Conservation (phyloP, 35 echinoderm and acorn worm genomes). For the Ptychodera flava region DNA sequence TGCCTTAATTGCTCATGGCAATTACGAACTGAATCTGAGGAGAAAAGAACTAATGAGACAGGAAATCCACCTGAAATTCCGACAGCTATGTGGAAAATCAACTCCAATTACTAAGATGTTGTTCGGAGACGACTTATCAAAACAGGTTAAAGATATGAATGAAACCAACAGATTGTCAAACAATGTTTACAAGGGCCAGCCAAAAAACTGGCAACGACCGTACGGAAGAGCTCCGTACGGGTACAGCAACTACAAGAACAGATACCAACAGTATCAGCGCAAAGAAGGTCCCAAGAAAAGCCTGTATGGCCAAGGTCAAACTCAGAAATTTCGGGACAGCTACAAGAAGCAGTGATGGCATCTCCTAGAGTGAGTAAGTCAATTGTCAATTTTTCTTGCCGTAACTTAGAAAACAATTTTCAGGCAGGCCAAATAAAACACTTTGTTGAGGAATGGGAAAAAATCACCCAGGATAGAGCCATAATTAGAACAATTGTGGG, state of each 20-base stretch:
- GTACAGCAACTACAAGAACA: slow-evolving; percentile 13
- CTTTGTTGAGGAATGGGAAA: not conserved
- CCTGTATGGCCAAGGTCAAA: slow-evolving; percentile 9
- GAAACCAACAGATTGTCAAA: slow-evolving; percentile 11
- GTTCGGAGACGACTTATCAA: slow-evolving; percentile 26
- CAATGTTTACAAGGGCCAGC: slow-evolving; percentile 3
- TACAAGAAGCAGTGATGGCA: not conserved
- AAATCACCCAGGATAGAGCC: slow-evolving; percentile 13
- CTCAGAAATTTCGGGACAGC: not conserved
- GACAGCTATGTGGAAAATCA: slow-evolving; percentile 8
- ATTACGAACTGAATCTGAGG: slow-evolving; percentile 18
- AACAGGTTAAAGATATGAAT: slow-evolving; percentile 14
- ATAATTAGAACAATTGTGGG: slow-evolving; percentile 20
- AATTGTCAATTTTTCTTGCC: too few species aligned
- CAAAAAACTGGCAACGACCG: too few species aligned
- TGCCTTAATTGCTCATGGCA: slow-evolving; percentile 18
- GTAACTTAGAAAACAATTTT: too few species aligned
- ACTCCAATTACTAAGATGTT: slow-evolving; percentile 18
- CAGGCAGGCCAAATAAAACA: slow-evolving; percentile 20
- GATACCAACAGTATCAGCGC: not conserved
- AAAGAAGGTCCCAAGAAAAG: not conserved
- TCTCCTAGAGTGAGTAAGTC: too few species aligned
- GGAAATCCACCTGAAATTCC: not conserved
- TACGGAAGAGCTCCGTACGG: slow-evolving; percentile 2
- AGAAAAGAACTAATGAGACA: slow-evolving; percentile 28